These are phyloP conservation scores for Thalassarche chlororhynchos DNA, from an alignment of 2,113 vertebrate genomes.

Conservation along the genomic window DNA sequence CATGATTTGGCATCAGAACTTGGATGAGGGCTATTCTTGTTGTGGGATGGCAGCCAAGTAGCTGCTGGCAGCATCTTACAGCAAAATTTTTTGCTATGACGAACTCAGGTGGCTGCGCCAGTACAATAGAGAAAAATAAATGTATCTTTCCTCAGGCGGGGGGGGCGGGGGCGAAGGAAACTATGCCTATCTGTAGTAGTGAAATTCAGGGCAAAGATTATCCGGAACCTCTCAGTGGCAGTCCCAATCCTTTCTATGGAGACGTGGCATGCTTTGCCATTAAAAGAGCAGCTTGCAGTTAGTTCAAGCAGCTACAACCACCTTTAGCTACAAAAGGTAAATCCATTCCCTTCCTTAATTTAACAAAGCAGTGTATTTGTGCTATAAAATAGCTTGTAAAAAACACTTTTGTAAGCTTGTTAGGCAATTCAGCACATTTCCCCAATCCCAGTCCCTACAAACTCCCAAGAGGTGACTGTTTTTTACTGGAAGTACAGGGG, in stretches of 20 bases:
- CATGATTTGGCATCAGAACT: slow-evolving; percentile 18
- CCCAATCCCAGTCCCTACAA: not conserved
- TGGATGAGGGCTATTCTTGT: not conserved
- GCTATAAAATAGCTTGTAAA: not conserved
- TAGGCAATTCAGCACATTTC: not conserved
- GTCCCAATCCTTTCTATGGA: not conserved
- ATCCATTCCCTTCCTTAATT: not conserved
- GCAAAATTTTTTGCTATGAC: not conserved
- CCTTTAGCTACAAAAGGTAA: not conserved
- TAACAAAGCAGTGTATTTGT: not conserved
- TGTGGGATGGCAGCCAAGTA: slow-evolving; percentile 8
- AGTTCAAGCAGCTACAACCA: not conserved
- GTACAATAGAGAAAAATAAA: slow-evolving; percentile 3
- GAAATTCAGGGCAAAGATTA: not conserved
- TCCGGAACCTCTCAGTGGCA: not conserved
- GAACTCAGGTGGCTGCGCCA: not conserved
- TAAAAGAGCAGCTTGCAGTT: not conserved
- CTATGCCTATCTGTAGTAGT: not conserved
- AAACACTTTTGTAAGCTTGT: not conserved
- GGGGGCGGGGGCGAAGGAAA: not conserved
- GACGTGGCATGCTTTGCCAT: not conserved
- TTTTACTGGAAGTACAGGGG: not conserved
- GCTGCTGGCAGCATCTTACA: slow-evolving; percentile 24
- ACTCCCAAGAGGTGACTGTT: not conserved
- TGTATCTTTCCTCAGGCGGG: not conserved